Evolutionary conservation across 2,888 invertebrate genomes (phyloP).

Genomic region (Sepiola atlantica): DNA sequence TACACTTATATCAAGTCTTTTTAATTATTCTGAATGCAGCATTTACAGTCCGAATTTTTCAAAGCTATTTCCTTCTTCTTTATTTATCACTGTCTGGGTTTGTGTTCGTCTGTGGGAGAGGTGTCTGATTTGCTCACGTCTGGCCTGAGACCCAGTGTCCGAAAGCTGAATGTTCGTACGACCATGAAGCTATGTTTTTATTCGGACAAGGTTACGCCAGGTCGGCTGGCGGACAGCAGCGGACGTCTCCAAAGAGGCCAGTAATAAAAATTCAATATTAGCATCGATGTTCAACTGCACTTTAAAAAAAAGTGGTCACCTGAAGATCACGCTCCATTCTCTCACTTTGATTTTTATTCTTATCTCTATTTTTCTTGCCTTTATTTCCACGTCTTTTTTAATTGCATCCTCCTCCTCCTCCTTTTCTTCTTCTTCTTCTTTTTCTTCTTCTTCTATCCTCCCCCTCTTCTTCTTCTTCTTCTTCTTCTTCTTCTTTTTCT

Average conservation of each 20-base stretch:
- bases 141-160: neutral
- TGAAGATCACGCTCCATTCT: neutral
- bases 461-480: neutral
- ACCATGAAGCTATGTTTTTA: constrained; percentile 22
- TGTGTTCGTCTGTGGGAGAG: neutral
- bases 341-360: neutral
- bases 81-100: neutral
- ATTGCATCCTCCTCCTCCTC: neutral
- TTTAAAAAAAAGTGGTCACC: neutral
- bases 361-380: neutral
- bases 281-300: neutral
- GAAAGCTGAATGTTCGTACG: neutral
- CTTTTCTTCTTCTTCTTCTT: neutral
- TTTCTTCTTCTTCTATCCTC: neutral
- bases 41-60: neutral
- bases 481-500: neutral
- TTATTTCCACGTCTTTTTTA: neutral
- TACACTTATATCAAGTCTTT: neutral
- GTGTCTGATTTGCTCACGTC: neutral
- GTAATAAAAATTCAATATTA: neutral
- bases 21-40: neutral
- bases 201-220: neutral
- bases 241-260: neutral
- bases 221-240: neutral
- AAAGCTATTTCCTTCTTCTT: no score